A percentile compares a stretch with the other conserved stretches of the same genome.
These are phyloP conservation scores for Parus major DNA, from an alignment of 2,113 vertebrate genomes.

Conservation along the genomic window DNA sequence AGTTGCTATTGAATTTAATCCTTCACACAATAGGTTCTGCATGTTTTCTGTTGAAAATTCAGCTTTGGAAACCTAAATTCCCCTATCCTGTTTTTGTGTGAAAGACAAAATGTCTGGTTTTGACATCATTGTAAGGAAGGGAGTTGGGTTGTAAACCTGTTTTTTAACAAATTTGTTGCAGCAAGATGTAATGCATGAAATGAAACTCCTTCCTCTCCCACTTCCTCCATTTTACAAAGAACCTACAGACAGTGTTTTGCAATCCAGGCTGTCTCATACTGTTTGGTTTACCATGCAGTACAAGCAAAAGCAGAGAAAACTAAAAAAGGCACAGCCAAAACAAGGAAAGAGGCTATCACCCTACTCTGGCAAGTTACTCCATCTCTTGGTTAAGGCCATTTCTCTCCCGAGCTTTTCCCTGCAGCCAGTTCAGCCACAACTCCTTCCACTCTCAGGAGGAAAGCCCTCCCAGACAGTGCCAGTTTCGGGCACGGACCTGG, in stretches of 20 bases:
- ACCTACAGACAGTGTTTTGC: slow-evolving; percentile 26
- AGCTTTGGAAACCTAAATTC: background rate
- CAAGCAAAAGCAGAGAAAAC: background rate
- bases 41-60: background rate
- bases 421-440: background rate
- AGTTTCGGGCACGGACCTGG: fast-evolving
- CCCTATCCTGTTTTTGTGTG: background rate
- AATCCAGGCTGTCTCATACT: slow-evolving; percentile 19
- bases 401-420: background rate
- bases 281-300: background rate
- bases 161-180: background rate
- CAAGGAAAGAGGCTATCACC: background rate
- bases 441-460: background rate
- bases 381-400: background rate
- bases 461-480: background rate
- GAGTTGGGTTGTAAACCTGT: background rate
- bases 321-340: background rate
- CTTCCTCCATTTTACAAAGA: slow-evolving; percentile 42
- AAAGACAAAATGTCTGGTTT: background rate
- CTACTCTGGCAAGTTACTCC: background rate
- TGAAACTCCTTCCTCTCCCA: background rate
- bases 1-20: background rate
- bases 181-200: background rate
- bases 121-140: background rate
- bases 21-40: background rate